Evolutionary conservation across 2,888 invertebrate species (phyloP), one percentile per base, ranked within the genome.

Genomic region (Proisotoma minuta): DNA sequence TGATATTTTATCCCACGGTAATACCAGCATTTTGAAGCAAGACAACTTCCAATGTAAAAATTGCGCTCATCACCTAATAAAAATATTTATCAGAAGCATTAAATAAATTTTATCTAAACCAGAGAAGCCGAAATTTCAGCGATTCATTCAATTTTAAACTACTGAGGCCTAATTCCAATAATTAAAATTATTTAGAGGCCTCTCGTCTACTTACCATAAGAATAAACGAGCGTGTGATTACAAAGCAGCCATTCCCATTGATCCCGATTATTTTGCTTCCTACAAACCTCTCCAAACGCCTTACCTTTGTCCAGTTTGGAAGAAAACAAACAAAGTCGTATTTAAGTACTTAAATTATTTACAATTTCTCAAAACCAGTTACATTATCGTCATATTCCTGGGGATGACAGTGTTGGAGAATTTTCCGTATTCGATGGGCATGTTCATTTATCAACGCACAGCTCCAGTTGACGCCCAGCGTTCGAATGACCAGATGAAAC

Each of bases 11-110:
- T 20, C 62, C 64, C 10, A 67, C 49, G 12, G 49, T 61, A 2
- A 67, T 8, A 51, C 60, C 54, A 20, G 62, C 62, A 60, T 68
- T 72, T 65, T 72, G 72, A 0, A 72, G 57, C 2, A 72, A 57
- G 1, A 72, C 68, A 22, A 70, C 72, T 59, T 72, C 72, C 54
- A 72, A 53, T 0, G 72, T 72, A 27, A 70, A 70, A 43, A 72
- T 68, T 23, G 68, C 69, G 40, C 70, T 69, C 24, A 70, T 70
- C 10, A 72, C 63, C 72, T 72, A 53, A 10, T 57, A 50, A 58
- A 15, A n/a, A n/a, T n/a, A n/a, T n/a, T 12, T 15, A 56, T 43
- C 43, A 43, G 20, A 3, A 18, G 23, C 18, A 18, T 47, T 47
- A 34, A 60, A 49, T 12, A 34, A 56, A 53, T 56, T 57, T n/a